Conservation (phyloP, 2,797 vertebrate species). For the Pitangus sulphuratus region DNA sequence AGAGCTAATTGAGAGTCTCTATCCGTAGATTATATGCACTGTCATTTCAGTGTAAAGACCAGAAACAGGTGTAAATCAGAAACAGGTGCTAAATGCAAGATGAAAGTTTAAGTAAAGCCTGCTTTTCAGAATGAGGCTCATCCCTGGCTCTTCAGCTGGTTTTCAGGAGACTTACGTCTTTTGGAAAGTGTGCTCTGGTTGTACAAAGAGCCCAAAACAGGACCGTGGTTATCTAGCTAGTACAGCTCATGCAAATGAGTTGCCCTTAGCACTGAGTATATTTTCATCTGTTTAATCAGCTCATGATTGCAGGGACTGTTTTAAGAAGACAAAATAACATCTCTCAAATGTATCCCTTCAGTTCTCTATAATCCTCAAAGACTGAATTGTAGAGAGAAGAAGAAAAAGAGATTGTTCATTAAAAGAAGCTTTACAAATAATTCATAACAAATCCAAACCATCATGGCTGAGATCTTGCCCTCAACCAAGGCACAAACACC, state of each 20-base stretch:
- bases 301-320: neutral
- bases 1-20: neutral
- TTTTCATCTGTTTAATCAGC: conserved; percentile 33
- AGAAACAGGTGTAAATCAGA: neutral
- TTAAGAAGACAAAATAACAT: neutral
- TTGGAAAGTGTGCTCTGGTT: neutral
- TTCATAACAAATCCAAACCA: neutral
- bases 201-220: neutral
- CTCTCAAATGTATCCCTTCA: neutral
- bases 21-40: neutral
- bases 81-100: neutral
- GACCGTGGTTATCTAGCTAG: neutral
- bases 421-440: neutral
- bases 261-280: neutral
- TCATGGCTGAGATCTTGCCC: neutral
- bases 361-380: neutral
- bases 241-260: neutral
- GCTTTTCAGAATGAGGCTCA: neutral
- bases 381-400: neutral
- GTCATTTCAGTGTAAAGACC: neutral
- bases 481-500: neutral
- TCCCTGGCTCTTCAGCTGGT: neutral
- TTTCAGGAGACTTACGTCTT: neutral
- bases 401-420: neutral
- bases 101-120: neutral